phyloP scores from a whole-genome alignment of 2,888 invertebrate species.

The Drosophila engyochracea region DNA sequence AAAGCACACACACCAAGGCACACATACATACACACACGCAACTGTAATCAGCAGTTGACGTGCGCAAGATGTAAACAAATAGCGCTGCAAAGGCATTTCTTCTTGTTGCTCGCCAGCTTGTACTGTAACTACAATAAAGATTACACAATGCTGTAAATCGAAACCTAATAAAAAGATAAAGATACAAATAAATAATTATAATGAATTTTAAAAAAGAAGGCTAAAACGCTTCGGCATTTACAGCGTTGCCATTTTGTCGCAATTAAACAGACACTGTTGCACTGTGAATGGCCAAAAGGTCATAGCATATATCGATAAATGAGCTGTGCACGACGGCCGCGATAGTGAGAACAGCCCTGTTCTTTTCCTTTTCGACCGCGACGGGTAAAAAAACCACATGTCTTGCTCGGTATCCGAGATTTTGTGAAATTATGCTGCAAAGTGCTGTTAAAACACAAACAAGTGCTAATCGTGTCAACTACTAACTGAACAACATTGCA shows the following conservation, averaged over 20 bases:
- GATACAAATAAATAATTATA: background rate
- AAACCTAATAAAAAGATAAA: background rate
- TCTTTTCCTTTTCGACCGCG: slow-evolving; percentile 88
- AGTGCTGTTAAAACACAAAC: slow-evolving; percentile 79
- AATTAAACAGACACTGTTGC: background rate
- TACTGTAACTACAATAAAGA: background rate
- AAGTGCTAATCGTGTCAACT: slow-evolving; percentile 71
- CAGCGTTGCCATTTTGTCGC: slow-evolving; percentile 33
- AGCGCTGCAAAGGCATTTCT: slow-evolving; percentile 10
- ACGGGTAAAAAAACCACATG: slow-evolving; percentile 90
- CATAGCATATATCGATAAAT: slow-evolving; percentile 24
- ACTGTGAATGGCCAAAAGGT: slow-evolving; percentile 27
- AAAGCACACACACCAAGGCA: background rate
- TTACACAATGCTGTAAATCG: background rate
- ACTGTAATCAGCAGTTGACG: slow-evolving; percentile 42
- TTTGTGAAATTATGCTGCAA: slow-evolving; percentile 80
- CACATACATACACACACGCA: background rate
- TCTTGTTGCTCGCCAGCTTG: background rate
- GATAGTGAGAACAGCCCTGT: slow-evolving; percentile 48
- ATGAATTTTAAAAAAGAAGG: slow-evolving; percentile 6
- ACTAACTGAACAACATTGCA: slow-evolving; percentile 73
- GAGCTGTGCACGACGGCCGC: slow-evolving; percentile 7
- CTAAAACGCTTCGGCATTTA: background rate
- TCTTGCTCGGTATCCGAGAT: slow-evolving; percentile 85
- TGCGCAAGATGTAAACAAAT: slow-evolving; percentile 58